Evolutionary conservation across 2,888 invertebrate species (phyloP).

Genomic region (Pterobdella sp.): DNA sequence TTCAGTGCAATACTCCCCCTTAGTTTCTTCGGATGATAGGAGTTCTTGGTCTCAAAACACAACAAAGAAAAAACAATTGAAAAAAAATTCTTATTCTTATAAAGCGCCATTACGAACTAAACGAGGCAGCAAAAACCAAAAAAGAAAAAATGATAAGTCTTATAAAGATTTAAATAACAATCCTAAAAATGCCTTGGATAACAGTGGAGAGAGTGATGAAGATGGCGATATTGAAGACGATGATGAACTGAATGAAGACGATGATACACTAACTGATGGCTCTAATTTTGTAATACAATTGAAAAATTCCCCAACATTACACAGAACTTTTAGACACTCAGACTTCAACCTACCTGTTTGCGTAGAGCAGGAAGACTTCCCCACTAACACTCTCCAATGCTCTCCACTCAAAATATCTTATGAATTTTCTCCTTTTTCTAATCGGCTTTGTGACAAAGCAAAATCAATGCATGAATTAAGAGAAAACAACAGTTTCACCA

Average conservation of each 20-base stretch:
- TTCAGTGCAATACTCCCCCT: not conserved
- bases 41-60: not conserved
- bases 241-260: not conserved
- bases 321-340: not conserved
- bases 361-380: not conserved
- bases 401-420: not conserved
- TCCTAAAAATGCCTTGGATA: not conserved
- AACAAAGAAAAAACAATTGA: not conserved
- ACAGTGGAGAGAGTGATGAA: not conserved
- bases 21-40: not conserved
- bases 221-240: not conserved
- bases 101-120: not conserved
- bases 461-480: conserved; percentile 27
- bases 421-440: not conserved
- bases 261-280: not conserved
- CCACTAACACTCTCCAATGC: not conserved
- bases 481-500: not conserved
- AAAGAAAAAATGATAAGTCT: not conserved
- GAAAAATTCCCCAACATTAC: not conserved
- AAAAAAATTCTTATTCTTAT: not conserved
- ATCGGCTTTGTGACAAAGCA: conserved; percentile 13
- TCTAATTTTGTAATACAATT: not conserved
- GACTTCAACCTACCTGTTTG: conserved; percentile 9
- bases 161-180: not conserved
- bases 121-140: not conserved